Conservation (phyloP, 2,888 invertebrate species). For the Nineta flava region DNA sequence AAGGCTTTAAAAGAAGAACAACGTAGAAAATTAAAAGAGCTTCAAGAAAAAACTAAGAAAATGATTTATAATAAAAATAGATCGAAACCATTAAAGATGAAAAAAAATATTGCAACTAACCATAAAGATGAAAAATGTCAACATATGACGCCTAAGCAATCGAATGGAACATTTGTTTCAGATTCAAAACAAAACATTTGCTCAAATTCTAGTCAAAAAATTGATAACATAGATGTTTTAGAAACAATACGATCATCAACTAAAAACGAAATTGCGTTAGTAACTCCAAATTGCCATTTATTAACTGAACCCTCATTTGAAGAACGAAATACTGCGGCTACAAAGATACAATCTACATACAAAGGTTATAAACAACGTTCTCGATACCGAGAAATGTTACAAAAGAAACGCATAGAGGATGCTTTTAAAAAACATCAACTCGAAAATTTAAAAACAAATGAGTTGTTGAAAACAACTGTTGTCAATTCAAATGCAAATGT, state of each 20-base stretch:
- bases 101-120: not conserved
- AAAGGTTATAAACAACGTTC: slow-evolving; percentile 16
- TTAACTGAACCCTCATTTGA: not conserved
- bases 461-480: not conserved
- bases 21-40: slow-evolving; percentile 29
- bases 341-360: slow-evolving; percentile 18
- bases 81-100: slow-evolving; percentile 10
- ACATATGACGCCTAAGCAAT: not conserved
- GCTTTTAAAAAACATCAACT: slow-evolving; percentile 7
- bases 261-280: not conserved
- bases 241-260: not conserved
- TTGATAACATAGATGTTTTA: not conserved
- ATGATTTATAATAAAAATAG: slow-evolving; percentile 26
- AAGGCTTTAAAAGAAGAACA: slow-evolving; percentile 24
- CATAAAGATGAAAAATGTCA: not conserved
- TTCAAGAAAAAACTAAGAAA: slow-evolving; percentile 28
- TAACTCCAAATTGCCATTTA: not conserved
- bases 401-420: slow-evolving; percentile 8
- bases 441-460: not conserved
- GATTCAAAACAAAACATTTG: not conserved
- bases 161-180: too few species aligned
- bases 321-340: slow-evolving; percentile 12
- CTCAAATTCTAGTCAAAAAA: not conserved
- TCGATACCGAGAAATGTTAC: slow-evolving; percentile 8
- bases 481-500: slow-evolving; percentile 6